Base-by-base conservation (phyloP, 2,888 invertebrate genomes). In the Drosophila phalerata region DNA sequence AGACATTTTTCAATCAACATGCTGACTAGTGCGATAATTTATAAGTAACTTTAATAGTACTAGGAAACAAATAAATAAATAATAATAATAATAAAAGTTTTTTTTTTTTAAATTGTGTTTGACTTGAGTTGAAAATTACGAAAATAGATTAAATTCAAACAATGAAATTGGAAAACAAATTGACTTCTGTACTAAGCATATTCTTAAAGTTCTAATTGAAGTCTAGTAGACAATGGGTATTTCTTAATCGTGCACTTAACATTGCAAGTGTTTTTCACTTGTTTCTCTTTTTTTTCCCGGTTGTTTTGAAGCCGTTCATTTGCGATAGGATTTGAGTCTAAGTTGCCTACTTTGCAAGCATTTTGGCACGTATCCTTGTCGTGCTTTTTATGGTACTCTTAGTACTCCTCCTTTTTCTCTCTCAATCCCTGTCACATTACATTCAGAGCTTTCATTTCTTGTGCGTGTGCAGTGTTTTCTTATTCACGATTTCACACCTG, bases 401-500 rank as follows among this genome's bases (percentile, higher is more conserved):
- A 10, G n/a, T 40, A 28, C 25, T 55, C 10, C 34, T 3, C 11
- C 15, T 32, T 9, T 6, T 28, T 28, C 28, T 28, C 5, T 10
- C 6, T 1, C 17, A n/a, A n/a, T 6, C 10, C 9, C 17, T 17
- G 15, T 5, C 19, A 11, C 42, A 32, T 34, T 52, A 34, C 49
- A 42, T 22, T 13, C 25, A 52, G 51, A 15, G 32, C 19, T 25
- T 25, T 25, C 51, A 34, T 17, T 22, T 34, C 52, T 22, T 56
- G 42, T 43, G 32, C 22, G 28, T 55, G 55, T 45, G 60, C 55
- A n/a, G 32, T 19, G 34, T 19, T 49, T 49, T 49, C 38, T 58
- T 58, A 58, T 79, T 81, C 64, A 77, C 77, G 68, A 60, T 65
- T 75, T 66, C 56, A 75, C 78, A 83, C 83, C 78, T 87, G 66